Evolutionary conservation across 2,113 vertebrate genomes (phyloP).

Genomic region (Microcebus jonahi): DNA sequence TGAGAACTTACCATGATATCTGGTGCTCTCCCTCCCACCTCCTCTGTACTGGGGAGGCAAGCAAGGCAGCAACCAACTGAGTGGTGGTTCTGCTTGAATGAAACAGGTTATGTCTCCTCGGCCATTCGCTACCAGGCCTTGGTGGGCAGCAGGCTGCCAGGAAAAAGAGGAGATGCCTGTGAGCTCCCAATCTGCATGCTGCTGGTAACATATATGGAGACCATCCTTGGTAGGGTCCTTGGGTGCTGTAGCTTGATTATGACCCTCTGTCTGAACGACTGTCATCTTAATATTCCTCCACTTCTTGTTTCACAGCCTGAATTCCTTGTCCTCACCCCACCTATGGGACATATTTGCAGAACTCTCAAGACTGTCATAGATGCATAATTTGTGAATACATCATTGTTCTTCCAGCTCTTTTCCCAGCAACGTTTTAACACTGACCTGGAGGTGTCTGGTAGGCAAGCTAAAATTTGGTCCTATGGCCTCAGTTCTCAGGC

Average conservation of each 20-base stretch:
- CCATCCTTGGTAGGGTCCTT: neutral
- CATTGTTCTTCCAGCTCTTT: neutral
- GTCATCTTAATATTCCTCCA: neutral
- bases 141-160: neutral
- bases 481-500: neutral
- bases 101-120: neutral
- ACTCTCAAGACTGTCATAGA: neutral
- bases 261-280: neutral
- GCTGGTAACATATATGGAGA: neutral
- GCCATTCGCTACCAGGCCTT: neutral
- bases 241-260: neutral
- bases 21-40: neutral
- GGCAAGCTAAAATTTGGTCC: slow-evolving; percentile 18
- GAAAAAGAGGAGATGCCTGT: neutral
- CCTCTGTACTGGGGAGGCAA: neutral
- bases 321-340: neutral
- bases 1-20: neutral
- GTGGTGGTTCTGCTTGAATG: neutral
- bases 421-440: neutral
- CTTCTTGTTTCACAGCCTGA: neutral
- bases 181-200: neutral
- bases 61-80: neutral
- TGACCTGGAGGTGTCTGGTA: neutral
- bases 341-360: neutral
- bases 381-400: neutral